Evolutionary conservation across 2,797 vertebrate species (phyloP).

Genomic region (Tokudaia muenninki): DNA sequence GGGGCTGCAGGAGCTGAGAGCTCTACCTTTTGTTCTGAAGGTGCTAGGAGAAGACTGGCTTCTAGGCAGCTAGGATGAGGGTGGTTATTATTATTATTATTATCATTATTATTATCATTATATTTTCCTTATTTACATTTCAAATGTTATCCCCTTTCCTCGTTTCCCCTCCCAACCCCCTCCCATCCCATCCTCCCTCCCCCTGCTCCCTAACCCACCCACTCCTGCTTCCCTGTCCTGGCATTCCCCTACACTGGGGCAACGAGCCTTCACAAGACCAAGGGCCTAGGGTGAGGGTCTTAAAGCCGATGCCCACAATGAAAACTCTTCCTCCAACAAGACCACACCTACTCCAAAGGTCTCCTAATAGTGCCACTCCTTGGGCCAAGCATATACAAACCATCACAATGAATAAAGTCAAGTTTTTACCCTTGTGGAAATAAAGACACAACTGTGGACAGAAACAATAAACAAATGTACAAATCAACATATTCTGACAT

Average conservation of each 20-base stretch:
- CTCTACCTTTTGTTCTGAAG: not conserved
- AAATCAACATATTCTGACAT: not conserved
- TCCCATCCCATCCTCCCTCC: too few species aligned
- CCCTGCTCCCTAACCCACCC: too few species aligned
- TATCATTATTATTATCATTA: too few species aligned
- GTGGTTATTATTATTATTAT: too few species aligned
- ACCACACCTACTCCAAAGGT: not conserved
- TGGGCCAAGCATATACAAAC: not conserved
- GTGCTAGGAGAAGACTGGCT: not conserved
- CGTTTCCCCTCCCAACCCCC: too few species aligned
- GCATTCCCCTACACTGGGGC: too few species aligned
- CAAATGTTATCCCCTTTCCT: too few species aligned
- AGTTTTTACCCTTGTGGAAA: not conserved
- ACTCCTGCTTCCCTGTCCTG: too few species aligned
- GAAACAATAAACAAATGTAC: not conserved
- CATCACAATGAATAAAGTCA: not conserved
- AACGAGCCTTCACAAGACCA: too few species aligned
- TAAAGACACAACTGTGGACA: not conserved
- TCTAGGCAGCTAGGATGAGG: not conserved
- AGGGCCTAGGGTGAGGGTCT: not conserved
- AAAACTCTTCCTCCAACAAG: not conserved
- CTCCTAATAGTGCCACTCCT: not conserved
- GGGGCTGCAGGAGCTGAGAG: too few species aligned
- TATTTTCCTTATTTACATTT: too few species aligned
- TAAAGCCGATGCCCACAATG: not conserved